Conservation (phyloP, 2,888 invertebrate genomes). For the Siphonodentalium dalli region DNA sequence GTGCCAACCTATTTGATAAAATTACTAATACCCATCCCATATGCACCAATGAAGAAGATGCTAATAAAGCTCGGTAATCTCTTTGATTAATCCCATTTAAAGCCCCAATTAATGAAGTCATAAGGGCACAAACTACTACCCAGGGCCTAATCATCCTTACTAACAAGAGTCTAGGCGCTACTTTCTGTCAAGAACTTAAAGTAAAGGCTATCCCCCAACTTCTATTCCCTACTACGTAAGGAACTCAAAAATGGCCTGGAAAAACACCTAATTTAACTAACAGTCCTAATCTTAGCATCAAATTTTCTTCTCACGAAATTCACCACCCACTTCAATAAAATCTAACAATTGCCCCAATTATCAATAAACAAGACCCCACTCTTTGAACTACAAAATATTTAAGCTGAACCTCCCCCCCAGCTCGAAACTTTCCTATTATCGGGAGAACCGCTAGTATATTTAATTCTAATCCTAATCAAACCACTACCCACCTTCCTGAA, state of each 20-base stretch:
- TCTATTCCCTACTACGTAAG: slow-evolving; percentile 1
- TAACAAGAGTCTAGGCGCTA: neutral
- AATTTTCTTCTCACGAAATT: neutral
- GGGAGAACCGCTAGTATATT: neutral
- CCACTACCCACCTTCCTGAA: slow-evolving; percentile 21
- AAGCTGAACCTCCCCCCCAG: no score
- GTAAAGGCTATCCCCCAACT: neutral
- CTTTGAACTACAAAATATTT: no score
- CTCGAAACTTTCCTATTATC: no score
- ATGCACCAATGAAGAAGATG: slow-evolving; percentile 2
- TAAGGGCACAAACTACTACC: no score
- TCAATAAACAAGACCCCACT: no score
- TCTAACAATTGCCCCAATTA: no score
- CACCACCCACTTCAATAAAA: no score
- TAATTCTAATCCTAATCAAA: slow-evolving; percentile 28
- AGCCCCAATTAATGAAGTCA: no score
- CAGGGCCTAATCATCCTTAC: neutral
- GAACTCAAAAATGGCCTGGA: neutral
- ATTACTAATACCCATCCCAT: neutral
- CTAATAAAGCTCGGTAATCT: neutral
- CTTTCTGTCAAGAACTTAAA: neutral
- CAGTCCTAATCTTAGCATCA: neutral
- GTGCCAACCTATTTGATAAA: no score
- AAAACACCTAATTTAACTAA: slow-evolving; percentile 1
- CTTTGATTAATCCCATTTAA: neutral